These are phyloP conservation scores for Chaunax sp. DNA, from an alignment of 2,797 vertebrate genomes.

Conservation along the genomic window DNA sequence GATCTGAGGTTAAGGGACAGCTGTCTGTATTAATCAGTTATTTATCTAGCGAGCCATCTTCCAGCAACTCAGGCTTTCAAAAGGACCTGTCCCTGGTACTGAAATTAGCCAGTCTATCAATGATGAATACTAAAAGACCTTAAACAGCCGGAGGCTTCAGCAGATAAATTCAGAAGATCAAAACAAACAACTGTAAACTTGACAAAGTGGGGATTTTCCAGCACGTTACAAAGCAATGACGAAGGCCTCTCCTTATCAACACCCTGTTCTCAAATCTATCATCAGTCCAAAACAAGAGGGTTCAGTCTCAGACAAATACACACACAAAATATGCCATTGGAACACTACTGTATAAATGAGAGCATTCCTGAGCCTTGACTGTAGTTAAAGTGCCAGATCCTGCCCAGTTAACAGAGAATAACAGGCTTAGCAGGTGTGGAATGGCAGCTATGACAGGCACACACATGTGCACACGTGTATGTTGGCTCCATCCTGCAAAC, in stretches of 20 bases:
- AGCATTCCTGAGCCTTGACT: slow-evolving; percentile 55
- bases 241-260: slow-evolving; percentile 36
- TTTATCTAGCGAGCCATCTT: neutral
- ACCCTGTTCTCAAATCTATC: slow-evolving; percentile 64
- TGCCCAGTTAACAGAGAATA: slow-evolving; percentile 55
- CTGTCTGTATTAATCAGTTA: too few species aligned
- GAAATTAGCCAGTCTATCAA: slow-evolving; percentile 57
- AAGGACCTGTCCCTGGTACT: slow-evolving; percentile 78
- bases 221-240: slow-evolving; percentile 49
- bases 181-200: slow-evolving; percentile 24
- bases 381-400: slow-evolving; percentile 57
- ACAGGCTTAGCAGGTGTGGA: slow-evolving; percentile 69
- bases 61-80: slow-evolving; percentile 11
- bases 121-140: slow-evolving; percentile 36
- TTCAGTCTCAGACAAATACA: slow-evolving; percentile 27
- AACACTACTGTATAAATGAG: slow-evolving; percentile 43
- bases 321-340: slow-evolving; percentile 30
- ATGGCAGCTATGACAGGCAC: slow-evolving; percentile 62
- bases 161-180: slow-evolving; percentile 6
- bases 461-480: slow-evolving; percentile 57
- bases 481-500: slow-evolving; percentile 44
- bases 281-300: slow-evolving; percentile 57
- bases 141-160: slow-evolving; percentile 16
- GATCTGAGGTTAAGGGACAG: too few species aligned
- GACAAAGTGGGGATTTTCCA: slow-evolving; percentile 35